These are phyloP conservation scores for Apotomis betuletana DNA, from an alignment of 2,888 invertebrate species.

Conservation along the genomic window DNA sequence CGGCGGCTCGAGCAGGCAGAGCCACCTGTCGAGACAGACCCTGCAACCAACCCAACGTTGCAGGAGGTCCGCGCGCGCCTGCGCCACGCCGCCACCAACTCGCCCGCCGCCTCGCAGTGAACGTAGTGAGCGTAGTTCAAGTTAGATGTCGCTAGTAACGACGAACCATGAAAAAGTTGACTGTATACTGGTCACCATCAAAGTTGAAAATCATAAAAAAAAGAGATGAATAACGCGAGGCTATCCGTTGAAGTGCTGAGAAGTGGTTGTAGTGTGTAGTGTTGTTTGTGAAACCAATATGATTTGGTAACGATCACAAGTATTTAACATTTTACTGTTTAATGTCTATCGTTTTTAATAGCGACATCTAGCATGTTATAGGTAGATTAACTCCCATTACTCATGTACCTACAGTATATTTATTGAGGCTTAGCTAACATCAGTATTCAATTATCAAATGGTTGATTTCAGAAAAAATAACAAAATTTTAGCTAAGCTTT, in stretches of 20 bases:
- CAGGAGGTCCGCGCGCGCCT: slow-evolving; percentile 75
- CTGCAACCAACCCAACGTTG: slow-evolving; percentile 74
- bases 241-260: no score
- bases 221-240: no score
- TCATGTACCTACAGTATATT: slow-evolving; percentile 8
- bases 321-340: neutral
- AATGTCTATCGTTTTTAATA: neutral
- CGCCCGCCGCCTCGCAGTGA: slow-evolving; percentile 68
- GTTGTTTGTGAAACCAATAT: neutral
- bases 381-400: slow-evolving; percentile 4
- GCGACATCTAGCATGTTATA: slow-evolving; percentile 6
- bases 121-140: neutral
- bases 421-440: slow-evolving; percentile 23
- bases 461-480: neutral
- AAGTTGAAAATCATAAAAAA: no score
- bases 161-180: no score
- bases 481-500: slow-evolving; percentile 8
- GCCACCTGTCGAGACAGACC: slow-evolving; percentile 59
- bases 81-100: slow-evolving; percentile 70
- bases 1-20: slow-evolving; percentile 80
- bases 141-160: slow-evolving; percentile 24
- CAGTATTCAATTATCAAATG: slow-evolving; percentile 20
- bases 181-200: no score
- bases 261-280: no score
- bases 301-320: no score